Conservation (phyloP, 2,797 vertebrate species). For the Lutra lutra region DNA sequence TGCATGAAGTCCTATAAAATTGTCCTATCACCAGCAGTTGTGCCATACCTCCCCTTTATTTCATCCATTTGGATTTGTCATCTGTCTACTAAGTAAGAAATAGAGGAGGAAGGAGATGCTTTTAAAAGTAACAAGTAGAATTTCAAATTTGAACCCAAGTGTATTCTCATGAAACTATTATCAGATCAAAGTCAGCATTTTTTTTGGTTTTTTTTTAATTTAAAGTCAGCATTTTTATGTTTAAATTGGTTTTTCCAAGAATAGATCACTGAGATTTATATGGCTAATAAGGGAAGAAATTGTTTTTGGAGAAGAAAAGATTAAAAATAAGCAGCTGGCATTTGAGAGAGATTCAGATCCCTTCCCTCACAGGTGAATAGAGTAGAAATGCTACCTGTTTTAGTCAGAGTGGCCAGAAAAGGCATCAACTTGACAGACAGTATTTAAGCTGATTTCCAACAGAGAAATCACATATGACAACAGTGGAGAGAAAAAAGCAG, state of each 20-base stretch:
- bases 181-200: not conserved
- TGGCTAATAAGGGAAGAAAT: not conserved
- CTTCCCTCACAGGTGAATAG: not conserved
- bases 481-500: not conserved
- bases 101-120: not conserved
- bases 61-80: not conserved
- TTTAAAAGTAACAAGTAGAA: not conserved
- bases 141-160: slow-evolving; percentile 10
- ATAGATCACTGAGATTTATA: not conserved
- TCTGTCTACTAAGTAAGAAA: not conserved
- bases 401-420: not conserved
- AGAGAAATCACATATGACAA: not conserved
- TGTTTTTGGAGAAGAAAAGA: slow-evolving; percentile 27
- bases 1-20: not conserved
- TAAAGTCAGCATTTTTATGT: not conserved
- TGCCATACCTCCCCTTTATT: not conserved
- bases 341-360: not conserved
- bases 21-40: not conserved
- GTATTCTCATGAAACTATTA: not conserved
- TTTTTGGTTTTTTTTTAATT: not conserved
- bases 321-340: slow-evolving; percentile 17
- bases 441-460: not conserved
- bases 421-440: not conserved
- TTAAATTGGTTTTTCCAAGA: slow-evolving; percentile 19
- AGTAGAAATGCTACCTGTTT: not conserved